Percentiles rank a stretch among this genome's conserved stretches.
Evolutionary conservation across 2,113 vertebrate genomes (phyloP).

Genomic region (Numida meleagris): DNA sequence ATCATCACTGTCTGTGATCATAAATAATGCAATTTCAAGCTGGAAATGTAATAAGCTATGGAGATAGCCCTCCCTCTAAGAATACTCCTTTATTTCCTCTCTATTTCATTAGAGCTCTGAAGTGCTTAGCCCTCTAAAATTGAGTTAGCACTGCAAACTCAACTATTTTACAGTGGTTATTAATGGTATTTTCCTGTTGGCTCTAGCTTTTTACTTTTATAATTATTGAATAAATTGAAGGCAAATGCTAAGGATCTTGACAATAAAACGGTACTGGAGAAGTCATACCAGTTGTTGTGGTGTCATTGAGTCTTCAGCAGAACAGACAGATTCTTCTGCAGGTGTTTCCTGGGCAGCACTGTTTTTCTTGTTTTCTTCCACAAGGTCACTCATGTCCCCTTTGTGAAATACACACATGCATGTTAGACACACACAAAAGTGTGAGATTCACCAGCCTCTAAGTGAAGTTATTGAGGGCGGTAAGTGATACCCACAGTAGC

Average conservation of each 20-base stretch:
- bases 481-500: background rate
- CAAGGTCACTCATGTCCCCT: constrained; percentile 44
- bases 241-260: background rate
- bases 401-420: background rate
- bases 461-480: background rate
- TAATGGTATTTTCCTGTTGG: background rate
- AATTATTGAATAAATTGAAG: background rate
- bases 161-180: background rate
- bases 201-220: background rate
- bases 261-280: background rate
- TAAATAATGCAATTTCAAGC: background rate
- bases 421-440: background rate
- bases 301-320: constrained; percentile 9
- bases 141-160: background rate
- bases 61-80: background rate
- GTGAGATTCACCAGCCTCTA: background rate
- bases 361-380: constrained; percentile 5
- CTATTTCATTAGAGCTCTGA: background rate
- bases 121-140: background rate
- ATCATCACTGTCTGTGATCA: background rate
- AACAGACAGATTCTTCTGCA: background rate
- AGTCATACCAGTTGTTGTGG: constrained; percentile 71
- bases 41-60: background rate
- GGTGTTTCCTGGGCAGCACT: background rate
- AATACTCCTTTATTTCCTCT: background rate